Base-by-base conservation (phyloP, 2,797 vertebrate genomes). In the Malacoctenus gilli region DNA sequence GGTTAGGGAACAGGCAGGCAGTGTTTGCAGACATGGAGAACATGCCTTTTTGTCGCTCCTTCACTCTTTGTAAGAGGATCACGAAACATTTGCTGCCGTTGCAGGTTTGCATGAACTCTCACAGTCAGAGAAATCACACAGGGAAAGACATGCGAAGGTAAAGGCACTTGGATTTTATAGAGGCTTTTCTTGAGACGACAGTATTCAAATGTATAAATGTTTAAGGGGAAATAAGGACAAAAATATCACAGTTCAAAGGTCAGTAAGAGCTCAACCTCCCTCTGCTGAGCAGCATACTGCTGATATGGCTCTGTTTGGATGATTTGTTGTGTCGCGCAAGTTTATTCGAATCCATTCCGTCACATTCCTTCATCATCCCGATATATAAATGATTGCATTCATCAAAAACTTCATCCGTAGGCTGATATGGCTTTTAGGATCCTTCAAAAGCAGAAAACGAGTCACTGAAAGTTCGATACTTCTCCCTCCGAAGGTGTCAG, bases 121-220 rank as follows among this genome's bases (percentile, higher is more conserved):
- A 21, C 14, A 22, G 16, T 54, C 25, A 13, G 30, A 55, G 43
- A 5, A 7, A 12, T 28, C 25, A 28, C 25, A 64, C 77, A 50
- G 19, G 10, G 31, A 57, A 67, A 67, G 49, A 34, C 46, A 21
- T 40, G 13, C 20, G 59, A 57, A 44, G 62, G 39, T 76, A 50
- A 84, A 88, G 78, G 83, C 85, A 87, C 84, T 79, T 85, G 14
- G 60, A 76, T 58, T 87, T 84, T 83, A 85, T 87, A 76, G 58
- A 65, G 31, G 20, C 72, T 75, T 39, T 32, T 85, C 71, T 25
- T 73, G 36, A 70, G 50, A 68, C 59, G 38, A 20, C 44, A 16
- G 46, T 70, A 77, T 79, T 79, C 62, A 82, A 69, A 75, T 67
- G 72, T 63, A 78, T 72, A 80, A 80, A 87, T 78, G 66, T 59